Percentiles rank a stretch among this genome's conserved stretches.
phyloP scores from a whole-genome alignment of 1,140 invertebrate genomes.

The Drosophila yakuba region DNA sequence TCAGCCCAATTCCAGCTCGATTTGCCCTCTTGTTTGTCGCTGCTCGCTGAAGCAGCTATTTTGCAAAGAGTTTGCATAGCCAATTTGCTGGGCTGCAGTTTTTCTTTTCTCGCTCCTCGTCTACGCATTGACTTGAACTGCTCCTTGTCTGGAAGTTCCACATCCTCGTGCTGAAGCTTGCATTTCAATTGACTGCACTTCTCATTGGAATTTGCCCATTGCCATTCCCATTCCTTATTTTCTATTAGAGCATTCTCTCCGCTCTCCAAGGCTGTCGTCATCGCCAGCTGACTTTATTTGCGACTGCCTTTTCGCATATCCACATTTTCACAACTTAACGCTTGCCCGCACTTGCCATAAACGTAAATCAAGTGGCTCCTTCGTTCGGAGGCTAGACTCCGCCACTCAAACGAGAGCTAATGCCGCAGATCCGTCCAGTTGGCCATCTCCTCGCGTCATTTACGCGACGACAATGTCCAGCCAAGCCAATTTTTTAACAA shows the following conservation, averaged over 20 bases:
- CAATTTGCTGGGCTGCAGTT: conserved; percentile 67
- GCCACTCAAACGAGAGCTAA: conserved; percentile 32
- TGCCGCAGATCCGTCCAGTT: conserved; percentile 19
- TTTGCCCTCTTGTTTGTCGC: conserved; percentile 61
- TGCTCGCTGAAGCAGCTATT: conserved; percentile 69
- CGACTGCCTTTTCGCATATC: conserved; percentile 26
- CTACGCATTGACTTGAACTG: conserved; percentile 49
- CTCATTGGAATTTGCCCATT: conserved; percentile 37
- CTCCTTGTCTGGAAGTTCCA: conserved; percentile 25
- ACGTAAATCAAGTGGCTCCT: conserved; percentile 59
- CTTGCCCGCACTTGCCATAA: conserved; percentile 59
- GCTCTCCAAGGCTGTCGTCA: conserved; percentile 21
- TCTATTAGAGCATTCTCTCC: conserved; percentile 26
- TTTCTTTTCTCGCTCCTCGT: conserved; percentile 39
- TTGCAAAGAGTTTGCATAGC: conserved; percentile 76
- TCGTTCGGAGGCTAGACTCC: conserved; percentile 1
- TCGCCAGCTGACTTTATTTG: conserved; percentile 58
- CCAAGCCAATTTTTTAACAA: conserved; percentile 51
- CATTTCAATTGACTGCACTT: conserved; percentile 75
- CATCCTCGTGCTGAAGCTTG: conserved; percentile 24
- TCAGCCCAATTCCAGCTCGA: background rate
- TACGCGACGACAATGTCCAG: conserved; percentile 48
- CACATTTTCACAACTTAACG: conserved; percentile 63
- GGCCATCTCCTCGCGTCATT: conserved; percentile 26
- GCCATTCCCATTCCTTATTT: conserved; percentile 19